A percentile compares a stretch with the other conserved stretches of the same genome.
These are phyloP conservation scores for Hylaeus anthracinus DNA, from an alignment of 1,140 invertebrate genomes.

Conservation along the genomic window DNA sequence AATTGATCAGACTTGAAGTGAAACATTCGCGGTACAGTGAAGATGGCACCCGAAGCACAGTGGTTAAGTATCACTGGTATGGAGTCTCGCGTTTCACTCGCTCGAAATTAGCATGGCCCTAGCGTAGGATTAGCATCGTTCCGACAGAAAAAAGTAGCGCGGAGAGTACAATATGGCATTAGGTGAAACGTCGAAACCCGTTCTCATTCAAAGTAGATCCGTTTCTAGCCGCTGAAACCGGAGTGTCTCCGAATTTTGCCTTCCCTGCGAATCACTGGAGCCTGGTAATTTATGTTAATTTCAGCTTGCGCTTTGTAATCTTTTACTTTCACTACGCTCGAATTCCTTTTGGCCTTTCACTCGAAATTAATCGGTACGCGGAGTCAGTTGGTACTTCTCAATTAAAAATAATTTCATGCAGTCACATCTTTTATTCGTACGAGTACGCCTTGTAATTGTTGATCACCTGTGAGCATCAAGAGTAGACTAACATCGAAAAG, in stretches of 20 bases:
- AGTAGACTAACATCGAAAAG: no score
- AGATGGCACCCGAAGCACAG: no score
- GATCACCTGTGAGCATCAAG: no score
- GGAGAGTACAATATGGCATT: background rate
- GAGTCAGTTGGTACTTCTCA: no score
- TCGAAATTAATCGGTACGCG: no score
- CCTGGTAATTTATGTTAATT: slow-evolving; percentile 15
- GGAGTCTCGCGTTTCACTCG: slow-evolving; percentile 12
- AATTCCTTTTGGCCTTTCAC: no score
- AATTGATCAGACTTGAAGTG: no score
- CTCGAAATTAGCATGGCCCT: slow-evolving; percentile 20
- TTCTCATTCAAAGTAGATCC: background rate
- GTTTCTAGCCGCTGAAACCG: slow-evolving; percentile 7
- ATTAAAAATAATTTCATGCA: no score
- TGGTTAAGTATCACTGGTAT: no score
- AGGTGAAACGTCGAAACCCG: slow-evolving; percentile 20
- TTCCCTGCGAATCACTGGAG: background rate
- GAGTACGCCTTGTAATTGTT: no score
- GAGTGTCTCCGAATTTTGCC: background rate
- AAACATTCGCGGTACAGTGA: no score
- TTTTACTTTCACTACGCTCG: background rate
- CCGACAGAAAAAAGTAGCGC: background rate
- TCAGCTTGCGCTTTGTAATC: background rate
- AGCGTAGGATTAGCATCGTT: background rate
- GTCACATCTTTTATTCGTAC: no score